phyloP scores from a whole-genome alignment of 1,140 invertebrate genomes.

The Pseudoatta argentina region DNA sequence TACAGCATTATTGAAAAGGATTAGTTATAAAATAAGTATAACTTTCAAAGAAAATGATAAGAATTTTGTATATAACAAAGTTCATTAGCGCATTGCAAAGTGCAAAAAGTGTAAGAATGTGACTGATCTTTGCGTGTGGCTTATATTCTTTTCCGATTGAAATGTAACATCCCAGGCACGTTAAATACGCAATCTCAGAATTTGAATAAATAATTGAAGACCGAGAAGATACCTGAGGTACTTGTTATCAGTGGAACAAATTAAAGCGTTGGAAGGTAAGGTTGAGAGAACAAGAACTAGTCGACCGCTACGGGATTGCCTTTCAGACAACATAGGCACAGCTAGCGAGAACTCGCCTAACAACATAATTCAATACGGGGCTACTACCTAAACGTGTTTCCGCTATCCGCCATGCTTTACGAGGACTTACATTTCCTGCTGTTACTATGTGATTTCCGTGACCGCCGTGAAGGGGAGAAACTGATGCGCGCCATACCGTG shows the following conservation, averaged over 20 bases:
- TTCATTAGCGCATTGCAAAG: not conserved
- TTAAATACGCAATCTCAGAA: slow-evolving; percentile 5
- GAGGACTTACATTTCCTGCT: slow-evolving; percentile 79
- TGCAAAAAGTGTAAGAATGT: not conserved
- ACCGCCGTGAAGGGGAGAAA: slow-evolving; percentile 73
- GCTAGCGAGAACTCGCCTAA: slow-evolving; percentile 74
- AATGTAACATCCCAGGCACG: not conserved
- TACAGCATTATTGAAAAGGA: not conserved
- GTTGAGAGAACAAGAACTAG: slow-evolving; percentile 24
- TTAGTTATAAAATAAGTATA: slow-evolving; percentile 9
- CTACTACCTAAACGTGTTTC: slow-evolving; percentile 82
- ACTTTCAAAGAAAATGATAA: not conserved
- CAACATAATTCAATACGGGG: slow-evolving; percentile 79
- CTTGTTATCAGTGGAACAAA: slow-evolving; percentile 13
- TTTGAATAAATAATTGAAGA: slow-evolving; percentile 29
- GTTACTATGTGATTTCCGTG: slow-evolving; percentile 76
- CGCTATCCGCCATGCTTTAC: slow-evolving; percentile 72
- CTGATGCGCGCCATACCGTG: slow-evolving; percentile 80
- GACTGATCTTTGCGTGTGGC: not conserved
- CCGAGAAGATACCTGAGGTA: not conserved
- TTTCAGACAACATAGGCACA: slow-evolving; percentile 69
- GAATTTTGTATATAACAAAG: not conserved
- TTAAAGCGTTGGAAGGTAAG: slow-evolving; percentile 33
- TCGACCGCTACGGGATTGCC: slow-evolving; percentile 50
- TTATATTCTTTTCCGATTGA: not conserved